These are phyloP conservation scores for Sarcoramphus papa DNA, from an alignment of 2,797 vertebrate species.

Conservation along the genomic window DNA sequence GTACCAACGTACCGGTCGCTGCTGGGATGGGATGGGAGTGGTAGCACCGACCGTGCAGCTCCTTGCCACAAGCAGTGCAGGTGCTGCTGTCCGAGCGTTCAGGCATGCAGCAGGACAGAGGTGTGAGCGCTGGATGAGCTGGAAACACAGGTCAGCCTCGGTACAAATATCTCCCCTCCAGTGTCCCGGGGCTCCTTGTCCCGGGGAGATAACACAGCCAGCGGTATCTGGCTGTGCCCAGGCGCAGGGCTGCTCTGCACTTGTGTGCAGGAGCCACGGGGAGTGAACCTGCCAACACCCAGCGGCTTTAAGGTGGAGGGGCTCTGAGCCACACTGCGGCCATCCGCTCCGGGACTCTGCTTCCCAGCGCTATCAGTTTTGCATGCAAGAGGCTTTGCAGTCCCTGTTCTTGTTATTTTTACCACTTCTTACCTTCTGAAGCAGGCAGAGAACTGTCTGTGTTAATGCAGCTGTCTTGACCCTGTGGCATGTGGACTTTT, in stretches of 20 bases:
- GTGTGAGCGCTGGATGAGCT: not conserved
- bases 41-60: not conserved
- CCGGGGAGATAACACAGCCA: not conserved
- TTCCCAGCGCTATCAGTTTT: not conserved
- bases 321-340: fast-evolving
- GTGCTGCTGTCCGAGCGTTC: fast-evolving
- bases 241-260: not conserved
- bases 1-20: fast-evolving
- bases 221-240: conserved; percentile 8
- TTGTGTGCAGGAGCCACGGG: fast-evolving
- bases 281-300: not conserved
- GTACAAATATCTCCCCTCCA: not conserved
- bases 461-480: not conserved
- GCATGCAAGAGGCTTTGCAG: not conserved
- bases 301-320: not conserved
- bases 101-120: not conserved
- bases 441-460: not conserved
- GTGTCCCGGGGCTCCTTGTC: not conserved
- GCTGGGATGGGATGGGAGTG: not conserved
- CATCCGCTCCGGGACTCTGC: fast-evolving
- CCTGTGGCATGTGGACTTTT: fast-evolving
- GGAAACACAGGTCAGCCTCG: not conserved
- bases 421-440: not conserved
- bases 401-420: not conserved
- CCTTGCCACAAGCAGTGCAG: not conserved